Base-by-base conservation (phyloP, 2,113 vertebrate species). In the Acanthisitta chloris region DNA sequence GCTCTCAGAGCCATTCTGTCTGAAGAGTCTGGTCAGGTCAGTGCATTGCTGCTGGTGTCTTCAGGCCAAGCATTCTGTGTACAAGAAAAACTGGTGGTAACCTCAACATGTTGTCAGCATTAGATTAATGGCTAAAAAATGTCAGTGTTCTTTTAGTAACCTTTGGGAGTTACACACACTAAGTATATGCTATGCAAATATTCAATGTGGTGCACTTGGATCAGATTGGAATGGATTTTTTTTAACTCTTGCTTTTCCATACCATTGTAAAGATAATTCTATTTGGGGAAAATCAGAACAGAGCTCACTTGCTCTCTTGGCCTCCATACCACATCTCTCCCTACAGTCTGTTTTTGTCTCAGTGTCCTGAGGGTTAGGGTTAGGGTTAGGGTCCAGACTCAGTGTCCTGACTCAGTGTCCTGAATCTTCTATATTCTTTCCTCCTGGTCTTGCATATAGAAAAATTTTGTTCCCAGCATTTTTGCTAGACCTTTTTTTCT, bases 261-360 rank as follows among this genome's bases (percentile, higher is more conserved):
- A 1, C n/a, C 15, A 16, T 45, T 70, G 55, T 36, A 54, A 77
- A 86, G 26, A 34, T 36, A 58, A 54, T 58, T 48, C 7, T 49
- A 12, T 48, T 42, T 83, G 55, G 33, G 33, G 21, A 34, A n/a
- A 69, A 66, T 48, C 45, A 25, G 29, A 88, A 20, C 46, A 78
- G 54, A 81, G 11, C 29, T 77, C 28, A 2, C 8, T 42, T 71
- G 26, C 26, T 65, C 23, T 49, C 52, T 61, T 4, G 5, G 40
- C 49, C 38, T n/a, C 1, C 2, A 81, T 55, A 46, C 34, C 3
- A 1, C 3, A 0, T 36, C 12, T 45, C 33, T 87, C 33, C 33
- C 23, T 85, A 6, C 40, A 77, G 36, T 28, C 33, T 38, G 81
- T 59, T 65, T 73, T 77, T 81, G 55, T 51, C 34, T 62, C 31